These are phyloP conservation scores for Drosophila nannoptera DNA, from an alignment of 1,140 invertebrate genomes.

Conservation along the genomic window DNA sequence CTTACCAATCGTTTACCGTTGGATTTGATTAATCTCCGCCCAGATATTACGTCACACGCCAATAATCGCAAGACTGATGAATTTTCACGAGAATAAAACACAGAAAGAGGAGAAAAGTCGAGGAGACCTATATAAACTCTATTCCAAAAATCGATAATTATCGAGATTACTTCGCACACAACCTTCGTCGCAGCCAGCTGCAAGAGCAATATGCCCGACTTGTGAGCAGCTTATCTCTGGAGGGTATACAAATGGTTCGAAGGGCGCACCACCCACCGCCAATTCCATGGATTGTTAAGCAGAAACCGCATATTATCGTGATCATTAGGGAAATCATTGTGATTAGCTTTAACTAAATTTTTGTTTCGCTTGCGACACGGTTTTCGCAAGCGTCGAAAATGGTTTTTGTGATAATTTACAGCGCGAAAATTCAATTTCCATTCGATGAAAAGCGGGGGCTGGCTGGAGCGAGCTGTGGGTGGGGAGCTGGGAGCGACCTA, in stretches of 20 bases:
- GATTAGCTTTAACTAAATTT: constrained; percentile 7
- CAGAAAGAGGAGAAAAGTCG: too few species aligned
- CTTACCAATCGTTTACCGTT: constrained; percentile 4
- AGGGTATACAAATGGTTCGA: neutral
- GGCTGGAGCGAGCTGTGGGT: too few species aligned
- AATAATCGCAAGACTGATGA: neutral
- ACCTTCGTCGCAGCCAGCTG: too few species aligned
- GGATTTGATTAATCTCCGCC: constrained; percentile 2
- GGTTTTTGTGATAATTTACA: constrained; percentile 24
- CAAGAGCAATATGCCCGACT: neutral
- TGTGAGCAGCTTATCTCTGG: neutral
- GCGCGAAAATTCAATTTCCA: neutral
- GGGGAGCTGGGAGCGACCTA: too few species aligned
- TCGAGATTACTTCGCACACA: too few species aligned
- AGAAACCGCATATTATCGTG: neutral
- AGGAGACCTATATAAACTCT: too few species aligned
- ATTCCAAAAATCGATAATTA: too few species aligned
- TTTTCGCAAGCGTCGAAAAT: constrained; percentile 46
- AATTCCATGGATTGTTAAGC: constrained; percentile 42
- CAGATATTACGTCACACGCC: constrained; percentile 2
- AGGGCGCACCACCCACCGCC: constrained; percentile 4
- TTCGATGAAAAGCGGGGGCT: neutral
- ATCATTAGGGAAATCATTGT: constrained; percentile 14
- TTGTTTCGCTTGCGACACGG: constrained; percentile 45
- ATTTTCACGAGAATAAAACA: neutral